Evolutionary conservation across 2,797 vertebrate genomes (phyloP).

Genomic region (Malacoctenus gilli): DNA sequence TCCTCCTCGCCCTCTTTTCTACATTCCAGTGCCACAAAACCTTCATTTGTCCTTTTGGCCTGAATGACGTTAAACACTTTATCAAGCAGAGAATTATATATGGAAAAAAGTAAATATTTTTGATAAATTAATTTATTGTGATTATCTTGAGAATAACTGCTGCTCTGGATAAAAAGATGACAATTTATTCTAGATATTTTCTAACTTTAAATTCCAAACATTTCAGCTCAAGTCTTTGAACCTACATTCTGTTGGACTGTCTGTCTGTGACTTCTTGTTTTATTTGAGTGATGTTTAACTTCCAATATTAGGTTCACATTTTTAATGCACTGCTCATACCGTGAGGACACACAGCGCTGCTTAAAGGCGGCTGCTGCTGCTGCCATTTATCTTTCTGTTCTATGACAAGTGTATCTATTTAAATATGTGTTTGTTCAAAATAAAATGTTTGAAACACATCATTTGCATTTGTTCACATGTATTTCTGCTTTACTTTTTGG

Average conservation of each 20-base stretch:
- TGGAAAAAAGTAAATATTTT: conserved; percentile 55
- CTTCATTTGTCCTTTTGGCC: conserved; percentile 23
- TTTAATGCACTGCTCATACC: conserved; percentile 16
- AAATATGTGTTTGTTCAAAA: too few relatives aligned
- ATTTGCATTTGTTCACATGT: too few relatives aligned
- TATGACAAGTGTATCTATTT: conserved; percentile 25
- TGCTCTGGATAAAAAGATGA: background rate
- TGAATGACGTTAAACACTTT: conserved; percentile 17
- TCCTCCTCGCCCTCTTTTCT: conserved; percentile 19
- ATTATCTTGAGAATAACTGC: conserved; percentile 17
- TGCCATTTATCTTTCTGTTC: conserved; percentile 21
- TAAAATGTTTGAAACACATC: too few relatives aligned
- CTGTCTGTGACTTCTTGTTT: conserved; percentile 39
- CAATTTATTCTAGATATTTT: conserved; percentile 9
- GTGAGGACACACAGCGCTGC: conserved; percentile 21
- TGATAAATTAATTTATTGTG: conserved; percentile 57
- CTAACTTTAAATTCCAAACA: conserved; percentile 11
- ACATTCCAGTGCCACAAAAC: conserved; percentile 10
- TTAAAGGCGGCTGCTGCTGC: conserved; percentile 28
- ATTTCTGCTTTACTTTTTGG: too few relatives aligned
- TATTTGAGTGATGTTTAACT: conserved; percentile 35
- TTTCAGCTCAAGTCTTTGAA: conserved; percentile 23
- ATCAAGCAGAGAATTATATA: conserved; percentile 28
- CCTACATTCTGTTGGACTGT: conserved; percentile 30
- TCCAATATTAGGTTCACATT: conserved; percentile 12